Percentiles rank a stretch among this genome's conserved stretches.
Conservation (phyloP, 2,888 invertebrate species). For the Drosophila putrida region DNA sequence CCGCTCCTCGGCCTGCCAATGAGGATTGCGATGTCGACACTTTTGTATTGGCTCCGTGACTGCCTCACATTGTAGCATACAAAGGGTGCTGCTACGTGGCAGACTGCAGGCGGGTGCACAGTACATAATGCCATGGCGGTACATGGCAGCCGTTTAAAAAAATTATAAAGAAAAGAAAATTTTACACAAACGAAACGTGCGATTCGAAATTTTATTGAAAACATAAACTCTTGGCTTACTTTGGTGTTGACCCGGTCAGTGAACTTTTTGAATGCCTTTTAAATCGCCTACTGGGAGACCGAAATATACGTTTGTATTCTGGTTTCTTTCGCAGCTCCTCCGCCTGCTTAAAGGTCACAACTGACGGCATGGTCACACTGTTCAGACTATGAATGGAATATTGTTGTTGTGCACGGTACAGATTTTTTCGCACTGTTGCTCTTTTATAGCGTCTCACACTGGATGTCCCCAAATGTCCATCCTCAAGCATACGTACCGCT, state of each 20-base stretch:
- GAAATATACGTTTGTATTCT: conserved; percentile 25
- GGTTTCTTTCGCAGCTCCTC: neutral
- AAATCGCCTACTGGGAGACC: neutral
- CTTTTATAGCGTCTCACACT: conserved; percentile 21
- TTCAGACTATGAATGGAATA: conserved; percentile 33
- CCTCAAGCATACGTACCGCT: neutral
- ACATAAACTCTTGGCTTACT: conserved; percentile 11
- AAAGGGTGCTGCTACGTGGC: conserved; percentile 12
- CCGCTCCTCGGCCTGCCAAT: conserved; percentile 26
- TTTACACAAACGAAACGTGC: conserved; percentile 8
- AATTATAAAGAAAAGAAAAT: neutral
- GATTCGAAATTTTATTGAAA: conserved; percentile 23
- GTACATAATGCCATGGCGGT: no score
- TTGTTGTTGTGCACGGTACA: neutral
- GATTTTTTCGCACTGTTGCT: neutral
- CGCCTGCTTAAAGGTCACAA: no score
- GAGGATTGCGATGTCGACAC: conserved; percentile 8
- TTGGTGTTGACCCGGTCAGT: neutral
- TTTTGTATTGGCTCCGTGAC: conserved; percentile 1
- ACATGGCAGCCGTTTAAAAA: no score
- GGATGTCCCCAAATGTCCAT: neutral
- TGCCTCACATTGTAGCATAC: conserved; percentile 17
- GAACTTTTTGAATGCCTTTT: neutral
- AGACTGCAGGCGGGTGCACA: conserved; percentile 34
- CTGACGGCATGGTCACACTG: neutral